Evolutionary conservation across 2,888 invertebrate genomes (phyloP).

Genomic region (Aleiodes testaceus): DNA sequence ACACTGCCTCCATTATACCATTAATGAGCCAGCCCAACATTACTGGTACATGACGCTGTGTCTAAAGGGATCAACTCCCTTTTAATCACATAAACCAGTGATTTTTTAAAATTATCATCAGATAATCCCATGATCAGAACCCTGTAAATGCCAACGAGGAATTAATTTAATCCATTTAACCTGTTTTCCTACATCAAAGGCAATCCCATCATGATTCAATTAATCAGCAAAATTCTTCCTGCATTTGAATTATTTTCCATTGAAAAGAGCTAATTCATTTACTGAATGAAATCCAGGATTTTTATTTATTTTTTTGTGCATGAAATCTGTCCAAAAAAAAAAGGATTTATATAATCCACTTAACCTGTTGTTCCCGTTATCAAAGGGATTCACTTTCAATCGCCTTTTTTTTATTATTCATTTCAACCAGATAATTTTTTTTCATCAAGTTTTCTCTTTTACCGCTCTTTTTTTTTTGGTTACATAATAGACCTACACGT

Average conservation of each 20-base stretch:
- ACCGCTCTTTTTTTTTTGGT: not conserved
- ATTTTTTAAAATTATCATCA: not conserved
- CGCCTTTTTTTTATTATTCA: too few species aligned
- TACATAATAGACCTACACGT: not conserved
- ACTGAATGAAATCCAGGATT: too few species aligned
- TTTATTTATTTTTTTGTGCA: too few species aligned
- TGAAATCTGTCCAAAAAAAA: too few species aligned
- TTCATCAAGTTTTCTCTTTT: not conserved
- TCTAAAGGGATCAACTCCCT: conserved; percentile 28
- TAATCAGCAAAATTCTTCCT: not conserved
- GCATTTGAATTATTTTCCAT: too few species aligned
- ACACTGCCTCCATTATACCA: conserved; percentile 22
- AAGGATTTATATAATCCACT: too few species aligned
- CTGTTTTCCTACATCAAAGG: conserved; percentile 6
- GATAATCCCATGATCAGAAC: not conserved
- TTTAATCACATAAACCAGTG: not conserved
- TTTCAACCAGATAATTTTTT: too few species aligned
- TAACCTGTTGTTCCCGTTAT: too few species aligned
- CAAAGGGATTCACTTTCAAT: too few species aligned
- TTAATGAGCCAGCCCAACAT: conserved; percentile 28
- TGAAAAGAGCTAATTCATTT: too few species aligned
- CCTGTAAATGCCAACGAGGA: not conserved
- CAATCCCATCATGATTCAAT: not conserved
- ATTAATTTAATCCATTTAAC: conserved; percentile 25
- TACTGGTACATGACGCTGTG: conserved; percentile 17